A percentile compares a stretch with the other conserved stretches of the same genome.
Conservation (phyloP, 2,113 vertebrate genomes). For the Chionodraco myersi region DNA sequence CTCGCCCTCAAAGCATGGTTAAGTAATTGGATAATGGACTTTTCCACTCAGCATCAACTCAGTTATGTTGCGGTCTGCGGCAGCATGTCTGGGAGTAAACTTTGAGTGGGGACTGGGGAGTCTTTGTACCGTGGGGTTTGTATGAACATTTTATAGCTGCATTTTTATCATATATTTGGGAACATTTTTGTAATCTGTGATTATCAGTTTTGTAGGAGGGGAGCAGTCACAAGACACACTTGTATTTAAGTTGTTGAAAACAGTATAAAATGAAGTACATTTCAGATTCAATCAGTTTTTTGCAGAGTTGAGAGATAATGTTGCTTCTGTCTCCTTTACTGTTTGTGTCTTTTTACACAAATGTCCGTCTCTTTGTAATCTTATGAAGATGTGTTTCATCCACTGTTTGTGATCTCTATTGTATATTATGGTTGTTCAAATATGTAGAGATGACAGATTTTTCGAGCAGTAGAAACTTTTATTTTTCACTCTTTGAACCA, state of each 20-base stretch:
- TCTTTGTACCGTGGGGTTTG: conserved; percentile 76
- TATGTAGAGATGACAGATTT: conserved; percentile 71
- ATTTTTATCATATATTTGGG: conserved; percentile 74
- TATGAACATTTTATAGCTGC: conserved; percentile 74
- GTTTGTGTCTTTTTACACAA: conserved; percentile 48
- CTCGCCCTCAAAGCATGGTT: conserved; percentile 65
- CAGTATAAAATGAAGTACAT: neutral
- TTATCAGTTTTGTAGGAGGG: conserved; percentile 66
- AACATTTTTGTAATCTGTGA: conserved; percentile 71
- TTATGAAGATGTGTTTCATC: conserved; percentile 59
- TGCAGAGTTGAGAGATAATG: conserved; percentile 70
- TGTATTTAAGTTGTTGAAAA: conserved; percentile 38
- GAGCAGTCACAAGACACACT: conserved; percentile 25
- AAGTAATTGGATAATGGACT: conserved; percentile 74
- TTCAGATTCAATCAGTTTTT: conserved; percentile 28
- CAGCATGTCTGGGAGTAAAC: conserved; percentile 49
- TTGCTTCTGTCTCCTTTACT: conserved; percentile 58
- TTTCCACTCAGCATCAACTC: conserved; percentile 70
- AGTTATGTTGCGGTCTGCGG: conserved; percentile 68
- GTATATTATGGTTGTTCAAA: conserved; percentile 72
- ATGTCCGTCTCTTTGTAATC: conserved; percentile 55
- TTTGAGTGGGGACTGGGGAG: conserved; percentile 41
- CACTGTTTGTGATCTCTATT: conserved; percentile 67
- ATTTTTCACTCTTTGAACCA: conserved; percentile 80
- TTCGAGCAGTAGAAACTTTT: conserved; percentile 76